These are phyloP conservation scores for Steatornis caripensis DNA, from an alignment of 2,113 vertebrate species.

Conservation along the genomic window DNA sequence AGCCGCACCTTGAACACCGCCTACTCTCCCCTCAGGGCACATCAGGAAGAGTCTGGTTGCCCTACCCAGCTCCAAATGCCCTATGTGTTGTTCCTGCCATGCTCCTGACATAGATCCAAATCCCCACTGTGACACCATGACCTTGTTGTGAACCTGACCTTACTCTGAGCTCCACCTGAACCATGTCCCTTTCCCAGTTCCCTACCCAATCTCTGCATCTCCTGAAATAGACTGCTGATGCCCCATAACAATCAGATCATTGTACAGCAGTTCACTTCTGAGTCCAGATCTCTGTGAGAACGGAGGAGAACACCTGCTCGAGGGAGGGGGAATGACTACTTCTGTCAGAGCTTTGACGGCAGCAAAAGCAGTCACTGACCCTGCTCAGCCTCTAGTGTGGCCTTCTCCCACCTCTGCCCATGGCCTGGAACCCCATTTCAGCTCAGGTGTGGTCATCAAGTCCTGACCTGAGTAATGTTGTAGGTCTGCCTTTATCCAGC, in stretches of 20 bases:
- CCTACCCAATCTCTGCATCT: background rate
- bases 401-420: background rate
- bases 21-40: accelerated
- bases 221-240: background rate
- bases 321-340: accelerated
- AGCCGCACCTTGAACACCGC: background rate
- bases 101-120: background rate
- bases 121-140: background rate
- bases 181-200: background rate
- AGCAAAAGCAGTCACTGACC: background rate
- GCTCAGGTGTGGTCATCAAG: accelerated
- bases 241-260: background rate
- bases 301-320: background rate
- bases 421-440: background rate
- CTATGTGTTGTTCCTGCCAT: background rate
- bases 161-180: background rate
- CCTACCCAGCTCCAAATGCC: background rate
- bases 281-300: background rate
- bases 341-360: background rate
- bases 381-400: background rate
- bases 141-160: background rate
- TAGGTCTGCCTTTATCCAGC: background rate
- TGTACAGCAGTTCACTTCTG: background rate
- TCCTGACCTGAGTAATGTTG: background rate
- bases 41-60: background rate